These are phyloP conservation scores for Limonius californicus DNA, from an alignment of 1,140 invertebrate genomes.

Conservation along the genomic window DNA sequence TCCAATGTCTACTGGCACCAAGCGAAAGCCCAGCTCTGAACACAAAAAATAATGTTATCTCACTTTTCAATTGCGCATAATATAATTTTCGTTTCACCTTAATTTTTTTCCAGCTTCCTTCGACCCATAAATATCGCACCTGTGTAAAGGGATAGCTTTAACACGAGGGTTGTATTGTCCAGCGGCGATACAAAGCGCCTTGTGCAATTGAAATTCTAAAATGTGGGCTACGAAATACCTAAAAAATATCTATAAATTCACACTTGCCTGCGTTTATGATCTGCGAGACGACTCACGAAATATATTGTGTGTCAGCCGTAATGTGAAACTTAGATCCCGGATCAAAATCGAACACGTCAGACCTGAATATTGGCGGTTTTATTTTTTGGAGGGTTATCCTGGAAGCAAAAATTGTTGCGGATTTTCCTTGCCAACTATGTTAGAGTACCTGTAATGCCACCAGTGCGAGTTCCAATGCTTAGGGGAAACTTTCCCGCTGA, in stretches of 20 bases:
- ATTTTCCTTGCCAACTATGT: background rate
- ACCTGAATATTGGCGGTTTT: slow-evolving; percentile 52
- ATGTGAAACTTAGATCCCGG: slow-evolving; percentile 62
- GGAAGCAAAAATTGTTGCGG: background rate
- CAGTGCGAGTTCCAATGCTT: slow-evolving; percentile 57
- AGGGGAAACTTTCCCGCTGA: slow-evolving; percentile 50
- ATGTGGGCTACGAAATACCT: slow-evolving; percentile 61
- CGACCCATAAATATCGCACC: slow-evolving; percentile 56
- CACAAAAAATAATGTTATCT: slow-evolving; percentile 5
- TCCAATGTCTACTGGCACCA: slow-evolving; percentile 62
- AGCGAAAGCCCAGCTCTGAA: slow-evolving; percentile 56
- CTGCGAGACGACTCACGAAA: slow-evolving; percentile 19
- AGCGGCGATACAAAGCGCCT: slow-evolving; percentile 56
- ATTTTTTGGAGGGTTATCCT: slow-evolving; percentile 39
- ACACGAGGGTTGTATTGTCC: slow-evolving; percentile 51
- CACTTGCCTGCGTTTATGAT: background rate
- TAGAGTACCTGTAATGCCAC: slow-evolving; percentile 57
- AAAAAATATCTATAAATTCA: slow-evolving; percentile 21
- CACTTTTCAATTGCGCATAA: background rate
- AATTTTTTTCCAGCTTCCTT: slow-evolving; percentile 24
- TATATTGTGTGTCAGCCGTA: slow-evolving; percentile 48
- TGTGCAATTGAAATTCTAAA: slow-evolving; percentile 63
- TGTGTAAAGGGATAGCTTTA: slow-evolving; percentile 48
- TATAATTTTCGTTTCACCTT: slow-evolving; percentile 15
- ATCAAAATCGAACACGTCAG: slow-evolving; percentile 56